Percentiles rank a stretch among this genome's conserved stretches.
These are phyloP conservation scores for Bombus haemorrhoidalis DNA, from an alignment of 1,140 invertebrate species.

Conservation along the genomic window DNA sequence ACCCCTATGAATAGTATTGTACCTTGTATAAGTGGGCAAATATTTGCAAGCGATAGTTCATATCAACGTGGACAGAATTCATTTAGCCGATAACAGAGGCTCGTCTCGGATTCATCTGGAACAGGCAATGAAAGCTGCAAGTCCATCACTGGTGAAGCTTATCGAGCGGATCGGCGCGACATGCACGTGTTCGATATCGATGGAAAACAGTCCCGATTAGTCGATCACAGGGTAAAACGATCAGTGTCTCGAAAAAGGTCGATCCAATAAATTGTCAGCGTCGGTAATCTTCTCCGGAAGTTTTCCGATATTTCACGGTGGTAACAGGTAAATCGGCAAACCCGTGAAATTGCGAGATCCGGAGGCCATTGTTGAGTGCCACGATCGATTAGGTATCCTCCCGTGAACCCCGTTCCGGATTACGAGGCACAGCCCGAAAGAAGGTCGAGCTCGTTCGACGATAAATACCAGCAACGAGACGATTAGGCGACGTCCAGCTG, in stretches of 20 bases:
- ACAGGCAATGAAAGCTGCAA: not conserved
- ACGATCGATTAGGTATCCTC: slow-evolving; percentile 63
- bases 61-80: not conserved
- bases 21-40: not conserved
- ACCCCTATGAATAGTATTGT: no score
- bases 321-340: slow-evolving; percentile 61
- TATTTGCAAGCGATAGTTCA: not conserved
- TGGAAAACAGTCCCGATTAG: slow-evolving; percentile 1
- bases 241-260: slow-evolving; percentile 44
- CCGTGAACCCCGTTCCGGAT: slow-evolving; percentile 47
- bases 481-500: slow-evolving; percentile 49
- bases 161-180: not conserved
- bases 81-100: not conserved
- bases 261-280: slow-evolving; percentile 59
- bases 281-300: slow-evolving; percentile 60
- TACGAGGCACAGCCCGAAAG: slow-evolving; percentile 45
- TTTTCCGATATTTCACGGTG: slow-evolving; percentile 65
- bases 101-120: not conserved
- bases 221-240: not conserved
- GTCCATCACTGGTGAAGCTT: not conserved
- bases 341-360: slow-evolving; percentile 57
- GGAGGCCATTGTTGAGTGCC: slow-evolving; percentile 36
- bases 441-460: slow-evolving; percentile 45
- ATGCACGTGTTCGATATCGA: not conserved
- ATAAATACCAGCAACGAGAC: slow-evolving; percentile 35